Conservation (phyloP, 2,113 vertebrate genomes). For the Acanthochromis polyacanthus region DNA sequence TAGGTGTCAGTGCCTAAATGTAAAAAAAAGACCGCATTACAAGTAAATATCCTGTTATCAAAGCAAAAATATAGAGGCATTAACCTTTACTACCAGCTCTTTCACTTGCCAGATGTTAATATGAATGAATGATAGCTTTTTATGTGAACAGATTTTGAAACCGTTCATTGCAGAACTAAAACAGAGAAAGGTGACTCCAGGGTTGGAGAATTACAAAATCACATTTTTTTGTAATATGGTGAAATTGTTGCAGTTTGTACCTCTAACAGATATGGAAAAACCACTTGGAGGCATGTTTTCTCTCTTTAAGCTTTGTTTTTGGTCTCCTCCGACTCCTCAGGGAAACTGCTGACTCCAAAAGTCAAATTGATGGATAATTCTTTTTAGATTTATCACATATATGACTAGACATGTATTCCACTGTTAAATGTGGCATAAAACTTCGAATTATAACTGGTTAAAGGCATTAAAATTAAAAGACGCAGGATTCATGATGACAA, state of each 20-base stretch:
- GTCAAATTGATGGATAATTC: too few relatives aligned
- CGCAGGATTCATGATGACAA: too few relatives aligned
- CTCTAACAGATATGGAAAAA: too few relatives aligned
- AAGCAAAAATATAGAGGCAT: conserved; percentile 1
- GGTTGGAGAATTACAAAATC: not conserved
- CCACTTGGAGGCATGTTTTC: not conserved
- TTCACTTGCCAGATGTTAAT: not conserved
- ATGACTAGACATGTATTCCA: too few relatives aligned
- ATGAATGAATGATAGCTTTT: not conserved
- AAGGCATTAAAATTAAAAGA: not conserved
- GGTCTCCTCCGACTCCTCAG: not conserved
- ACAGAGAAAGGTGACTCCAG: not conserved
- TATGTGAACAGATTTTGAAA: not conserved
- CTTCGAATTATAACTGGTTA: too few relatives aligned
- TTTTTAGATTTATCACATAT: too few relatives aligned
- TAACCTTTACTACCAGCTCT: not conserved
- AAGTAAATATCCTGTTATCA: not conserved
- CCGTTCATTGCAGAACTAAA: not conserved
- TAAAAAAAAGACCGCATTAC: not conserved
- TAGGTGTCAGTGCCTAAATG: not conserved
- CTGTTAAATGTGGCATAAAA: too few relatives aligned
- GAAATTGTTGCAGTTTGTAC: too few relatives aligned
- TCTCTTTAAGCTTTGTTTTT: not conserved
- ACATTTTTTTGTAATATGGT: not conserved
- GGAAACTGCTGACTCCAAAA: not conserved